Evolutionary conservation across 2,888 invertebrate species (phyloP).

Genomic region (Meghimatium bilineatum): DNA sequence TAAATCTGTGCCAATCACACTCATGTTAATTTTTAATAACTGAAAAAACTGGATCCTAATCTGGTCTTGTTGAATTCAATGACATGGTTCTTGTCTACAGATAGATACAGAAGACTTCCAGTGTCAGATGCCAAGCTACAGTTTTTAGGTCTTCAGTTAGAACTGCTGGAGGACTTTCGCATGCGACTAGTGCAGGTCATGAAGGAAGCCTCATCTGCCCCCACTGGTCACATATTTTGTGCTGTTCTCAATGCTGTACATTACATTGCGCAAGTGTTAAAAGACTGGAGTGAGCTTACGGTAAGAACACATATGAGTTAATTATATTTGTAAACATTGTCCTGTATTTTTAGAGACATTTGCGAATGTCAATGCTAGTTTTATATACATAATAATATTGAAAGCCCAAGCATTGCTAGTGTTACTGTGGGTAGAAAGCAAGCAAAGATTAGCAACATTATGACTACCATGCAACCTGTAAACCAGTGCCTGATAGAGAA

Average conservation of each 20-base stretch:
- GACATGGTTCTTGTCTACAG: slow-evolving; percentile 76
- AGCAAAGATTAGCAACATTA: too few relatives aligned
- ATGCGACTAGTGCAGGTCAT: slow-evolving; percentile 89
- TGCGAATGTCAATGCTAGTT: too few relatives aligned
- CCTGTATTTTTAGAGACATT: too few relatives aligned
- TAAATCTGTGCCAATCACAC: too few relatives aligned
- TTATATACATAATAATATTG: too few relatives aligned
- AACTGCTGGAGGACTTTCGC: slow-evolving; percentile 92
- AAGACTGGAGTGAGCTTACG: slow-evolving; percentile 87
- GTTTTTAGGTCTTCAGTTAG: slow-evolving; percentile 92
- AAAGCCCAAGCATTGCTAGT: too few relatives aligned
- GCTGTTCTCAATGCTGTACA: slow-evolving; percentile 86
- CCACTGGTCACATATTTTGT: slow-evolving; percentile 81
- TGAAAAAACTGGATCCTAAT: too few relatives aligned
- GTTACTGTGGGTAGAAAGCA: too few relatives aligned
- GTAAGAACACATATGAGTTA: slow-evolving; percentile 69
- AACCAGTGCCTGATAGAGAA: too few relatives aligned
- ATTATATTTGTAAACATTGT: not conserved
- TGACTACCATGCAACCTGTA: too few relatives aligned
- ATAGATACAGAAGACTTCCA: slow-evolving; percentile 88
- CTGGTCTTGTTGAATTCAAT: not conserved
- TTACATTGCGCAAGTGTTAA: slow-evolving; percentile 84
- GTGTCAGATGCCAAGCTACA: slow-evolving; percentile 82
- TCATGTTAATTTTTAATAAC: too few relatives aligned
- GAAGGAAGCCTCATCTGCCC: slow-evolving; percentile 79